These are phyloP conservation scores for Microchrysa polita DNA, from an alignment of 2,888 invertebrate genomes.

Conservation along the genomic window DNA sequence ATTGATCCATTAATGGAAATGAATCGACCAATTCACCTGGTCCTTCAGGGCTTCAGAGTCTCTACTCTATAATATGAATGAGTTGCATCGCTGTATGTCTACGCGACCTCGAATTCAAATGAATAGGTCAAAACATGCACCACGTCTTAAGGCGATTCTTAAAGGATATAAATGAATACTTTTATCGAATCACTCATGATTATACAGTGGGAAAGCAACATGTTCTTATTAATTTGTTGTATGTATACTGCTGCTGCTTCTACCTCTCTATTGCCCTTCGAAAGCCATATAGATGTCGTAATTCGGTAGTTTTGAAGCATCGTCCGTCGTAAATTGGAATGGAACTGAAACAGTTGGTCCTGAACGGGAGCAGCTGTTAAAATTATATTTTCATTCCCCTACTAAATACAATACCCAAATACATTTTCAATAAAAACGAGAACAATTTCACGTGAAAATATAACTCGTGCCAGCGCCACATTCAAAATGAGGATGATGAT, in stretches of 20 bases:
- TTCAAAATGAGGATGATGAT: constrained; percentile 2
- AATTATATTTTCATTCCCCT: constrained; percentile 3
- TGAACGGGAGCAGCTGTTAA: constrained; percentile 23
- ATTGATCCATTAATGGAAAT: constrained; percentile 22
- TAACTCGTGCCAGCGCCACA: constrained; percentile 24
- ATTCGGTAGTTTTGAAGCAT: background rate
- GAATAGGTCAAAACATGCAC: background rate
- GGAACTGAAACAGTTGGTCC: constrained; percentile 11
- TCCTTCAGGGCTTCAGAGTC: background rate
- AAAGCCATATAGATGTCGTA: too few relatives aligned
- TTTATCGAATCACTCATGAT: too few relatives aligned
- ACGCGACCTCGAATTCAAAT: constrained; percentile 4
- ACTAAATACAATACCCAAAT: background rate
- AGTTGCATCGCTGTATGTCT: background rate
- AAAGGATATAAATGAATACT: too few relatives aligned
- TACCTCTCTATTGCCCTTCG: too few relatives aligned
- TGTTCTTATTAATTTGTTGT: too few relatives aligned
- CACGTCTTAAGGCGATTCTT: background rate
- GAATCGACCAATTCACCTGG: constrained; percentile 2
- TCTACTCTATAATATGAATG: background rate
- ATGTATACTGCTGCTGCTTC: too few relatives aligned
- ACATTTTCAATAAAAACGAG: background rate
- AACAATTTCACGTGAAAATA: background rate
- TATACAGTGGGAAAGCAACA: too few relatives aligned
- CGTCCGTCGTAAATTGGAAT: background rate